Base-by-base conservation (phyloP, 2,888 invertebrate genomes). In the Drosophila incognita region DNA sequence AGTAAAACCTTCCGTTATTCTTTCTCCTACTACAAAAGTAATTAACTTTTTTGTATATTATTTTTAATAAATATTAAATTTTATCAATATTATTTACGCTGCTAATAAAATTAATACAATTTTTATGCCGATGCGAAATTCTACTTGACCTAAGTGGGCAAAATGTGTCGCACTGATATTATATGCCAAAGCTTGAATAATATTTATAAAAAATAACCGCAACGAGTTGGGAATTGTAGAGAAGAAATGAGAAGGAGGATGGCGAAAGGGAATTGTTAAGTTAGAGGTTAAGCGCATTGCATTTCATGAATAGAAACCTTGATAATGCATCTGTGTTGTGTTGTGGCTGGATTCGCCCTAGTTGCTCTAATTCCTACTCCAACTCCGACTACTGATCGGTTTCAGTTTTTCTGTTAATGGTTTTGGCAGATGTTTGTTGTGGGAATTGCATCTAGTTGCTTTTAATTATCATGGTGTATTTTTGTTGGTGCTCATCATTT, bases 291-390 rank as follows among this genome's bases (percentile, higher is more conserved):
- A 38, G 54, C 35, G 63, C 53, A 53, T 73, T 76, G 63, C 57
- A 58, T 69, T 74, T 66, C 74, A 65, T 53, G 56, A 48, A 65
- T 57, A 52, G 64, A 77, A 77, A 62, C 78, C 69, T 60, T 57
- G 69, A 63, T 69, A 74, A 74, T 77, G 66, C 69, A 48, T 65
- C 35, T 56, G 2, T 60, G 27, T 63, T 69, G 6, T 61, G 7
- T 60, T 74, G 49, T 51, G 56, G 52, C 53, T 59, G 52, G 65
- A 66, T 77, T 52, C 49, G 66, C 74, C 74, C 66, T 74, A 77
- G 66, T 69, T 78, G 74, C 49, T 40, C 18, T 27, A 27, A n/a
- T 33, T 40, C 18, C 42, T 52, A 18, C 33, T 46, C 15, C 15
- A 42, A 21, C 38, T 59, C 11, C 48, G 24, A 27, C 29, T 27